Conservation (phyloP, 2,888 invertebrate genomes). For the Cheilosia urbana region DNA sequence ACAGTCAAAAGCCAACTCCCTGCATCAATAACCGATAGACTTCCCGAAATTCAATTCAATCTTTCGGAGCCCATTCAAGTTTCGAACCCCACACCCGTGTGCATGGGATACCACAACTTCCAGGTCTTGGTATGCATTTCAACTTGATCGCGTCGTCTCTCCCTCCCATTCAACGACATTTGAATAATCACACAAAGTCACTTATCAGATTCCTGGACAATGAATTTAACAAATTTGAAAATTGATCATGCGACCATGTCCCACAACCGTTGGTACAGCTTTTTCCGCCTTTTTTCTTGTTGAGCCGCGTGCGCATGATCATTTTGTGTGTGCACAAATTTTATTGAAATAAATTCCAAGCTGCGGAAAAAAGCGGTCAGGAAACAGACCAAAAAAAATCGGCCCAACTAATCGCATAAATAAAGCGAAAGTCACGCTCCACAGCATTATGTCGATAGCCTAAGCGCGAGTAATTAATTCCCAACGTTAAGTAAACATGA, state of each 20-base stretch:
- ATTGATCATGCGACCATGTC: conserved; percentile 61
- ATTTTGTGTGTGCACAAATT: conserved; percentile 22
- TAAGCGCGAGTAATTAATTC: conserved; percentile 73
- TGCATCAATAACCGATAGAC: conserved; percentile 47
- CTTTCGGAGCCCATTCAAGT: conserved; percentile 3
- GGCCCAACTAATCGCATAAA: conserved; percentile 65
- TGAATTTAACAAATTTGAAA: conserved; percentile 70
- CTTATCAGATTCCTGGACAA: conserved; percentile 65
- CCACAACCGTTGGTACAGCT: not conserved
- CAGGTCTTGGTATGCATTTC: conserved; percentile 39
- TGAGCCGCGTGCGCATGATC: conserved; percentile 24
- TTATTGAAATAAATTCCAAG: conserved; percentile 36
- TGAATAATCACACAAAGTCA: conserved; percentile 42
- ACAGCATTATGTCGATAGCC: conserved; percentile 72
- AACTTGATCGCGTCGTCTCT: conserved; percentile 1
- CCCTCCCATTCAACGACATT: conserved; percentile 29
- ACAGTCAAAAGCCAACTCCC: conserved; percentile 38
- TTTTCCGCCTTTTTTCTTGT: conserved; percentile 37
- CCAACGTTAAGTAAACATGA: conserved; percentile 71
- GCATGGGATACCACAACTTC: not conserved
- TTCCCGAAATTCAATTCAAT: conserved; percentile 60
- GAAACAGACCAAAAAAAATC: not conserved
- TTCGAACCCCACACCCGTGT: not conserved
- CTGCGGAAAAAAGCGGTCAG: not conserved
- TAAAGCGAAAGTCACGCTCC: conserved; percentile 74